Evolutionary conservation across 2,888 invertebrate genomes (phyloP), one percentile per base, ranked within the genome.

Genomic region (Apotomis betuletana): DNA sequence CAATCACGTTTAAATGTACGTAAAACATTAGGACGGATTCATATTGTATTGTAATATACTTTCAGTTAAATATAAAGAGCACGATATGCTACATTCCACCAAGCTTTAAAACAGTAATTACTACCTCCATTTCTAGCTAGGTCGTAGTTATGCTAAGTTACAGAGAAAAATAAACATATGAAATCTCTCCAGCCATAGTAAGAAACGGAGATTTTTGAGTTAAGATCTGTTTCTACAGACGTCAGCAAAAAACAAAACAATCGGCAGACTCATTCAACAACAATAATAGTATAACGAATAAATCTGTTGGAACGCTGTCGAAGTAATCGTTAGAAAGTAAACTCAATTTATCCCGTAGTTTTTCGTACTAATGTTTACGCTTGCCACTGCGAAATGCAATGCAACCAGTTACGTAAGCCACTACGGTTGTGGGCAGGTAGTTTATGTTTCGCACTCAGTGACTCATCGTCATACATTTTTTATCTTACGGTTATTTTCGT

Each of bases 391-490:
- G 27, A 70, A 72, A 64, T 61, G 67, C 62, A 72, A 64, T 61
- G 63, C 62, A 55, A 57, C 60, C 49, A 41, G 51, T 74, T 74
- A 63, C 74, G 67, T 73, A 74, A 74, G 41, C 59, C 64, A 68
- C 63, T 67, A 67, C 72, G 63, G 36, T 62, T 57, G 72, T 64
- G 73, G 73, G 67, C 73, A 73, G 74, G 73, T 74, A 62, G 72
- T 69, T 62, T 65, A 73, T 73, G 62, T 69, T 69, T 67, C 69
- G 69, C 69, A 69, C 72, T 69, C 65, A 57, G 58, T 74, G 71
- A 74, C 46, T 74, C 74, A 70, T 51, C 51, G 67, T 64, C 60
- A 64, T 69, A 68, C 64, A 63, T 36, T 68, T 71, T 71, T 64
- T 71, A 68, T 71, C 55, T 68, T 61, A 58, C 51, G 63, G 72